phyloP scores from a whole-genome alignment of 2,113 vertebrate species.

The Muntiacus muntjak region DNA sequence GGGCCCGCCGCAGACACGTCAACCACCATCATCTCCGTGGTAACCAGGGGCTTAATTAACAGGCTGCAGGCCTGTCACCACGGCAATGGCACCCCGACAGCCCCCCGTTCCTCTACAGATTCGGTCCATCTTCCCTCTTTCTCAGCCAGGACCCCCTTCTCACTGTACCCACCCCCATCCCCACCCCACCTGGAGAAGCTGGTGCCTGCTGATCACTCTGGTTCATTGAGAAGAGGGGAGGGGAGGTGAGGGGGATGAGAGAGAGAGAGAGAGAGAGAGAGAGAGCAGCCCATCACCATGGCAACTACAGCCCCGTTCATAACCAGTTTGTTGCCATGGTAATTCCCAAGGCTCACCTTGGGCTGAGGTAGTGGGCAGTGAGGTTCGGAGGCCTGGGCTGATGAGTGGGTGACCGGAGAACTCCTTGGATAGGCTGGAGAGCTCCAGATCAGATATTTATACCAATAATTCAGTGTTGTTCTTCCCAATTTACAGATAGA shows the following conservation, averaged over 20 bases:
- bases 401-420: background rate
- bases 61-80: slow-evolving; percentile 67
- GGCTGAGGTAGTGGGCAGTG: slow-evolving; percentile 66
- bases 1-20: slow-evolving; percentile 50
- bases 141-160: slow-evolving; percentile 41
- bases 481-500: slow-evolving; percentile 46
- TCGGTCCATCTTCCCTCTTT: slow-evolving; percentile 33
- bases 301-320: slow-evolving; percentile 76
- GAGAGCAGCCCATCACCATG: slow-evolving; percentile 53
- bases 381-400: slow-evolving; percentile 40
- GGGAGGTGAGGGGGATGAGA: slow-evolving; percentile 35
- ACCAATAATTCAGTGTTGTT: background rate
- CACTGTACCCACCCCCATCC: background rate
- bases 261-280: background rate
- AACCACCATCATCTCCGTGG: slow-evolving; percentile 70
- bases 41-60: slow-evolving; percentile 75
- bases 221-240: slow-evolving; percentile 69
- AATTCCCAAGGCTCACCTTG: slow-evolving; percentile 75
- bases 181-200: slow-evolving; percentile 50
- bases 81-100: slow-evolving; percentile 65
- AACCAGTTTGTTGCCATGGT: slow-evolving; percentile 79
- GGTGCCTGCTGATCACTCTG: slow-evolving; percentile 41
- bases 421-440: background rate
- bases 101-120: slow-evolving; percentile 33
- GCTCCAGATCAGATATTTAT: background rate